Base-by-base conservation (phyloP, 2,888 invertebrate species). In the Hemaris fuciformis region DNA sequence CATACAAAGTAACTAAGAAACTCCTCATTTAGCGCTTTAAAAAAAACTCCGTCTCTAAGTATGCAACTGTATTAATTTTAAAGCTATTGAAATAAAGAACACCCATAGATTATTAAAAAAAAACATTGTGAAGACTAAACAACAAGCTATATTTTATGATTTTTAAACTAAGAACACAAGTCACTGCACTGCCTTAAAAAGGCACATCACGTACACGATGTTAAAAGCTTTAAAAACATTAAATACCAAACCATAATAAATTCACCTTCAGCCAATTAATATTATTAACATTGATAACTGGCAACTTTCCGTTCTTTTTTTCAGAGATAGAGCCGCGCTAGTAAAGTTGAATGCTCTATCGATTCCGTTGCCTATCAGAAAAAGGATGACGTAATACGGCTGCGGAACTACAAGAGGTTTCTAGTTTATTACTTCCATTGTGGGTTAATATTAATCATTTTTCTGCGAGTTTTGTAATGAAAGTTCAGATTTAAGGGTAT, bases 291-390 rank as follows among this genome's bases (percentile, higher is more conserved):
- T 15, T 23, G 7, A 57, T 42, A 57, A 31, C n/a, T 25, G 20
- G 31, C 25, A 59, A 18, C 18, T 6, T 38, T 34, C 6, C 13
- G 41, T 20, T 43, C 43, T 20, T 20, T n/a, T n/a, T n/a, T 43
- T 18, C 27, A 13, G 20, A 31, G 27, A 15, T 59, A 59, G 42
- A 18, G 10, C n/a, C n/a, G n/a, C 18, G 59, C 13, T 25, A 57
- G 41, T 42, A 22, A 66, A 68, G 73, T 70, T 75, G 72, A 77
- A 77, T 57, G 73, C 63, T 71, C 76, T 75, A 76, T 78, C 71
- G 76, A 79, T 79, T 75, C 57, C 56, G 42, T 65, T 60, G 59
- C 62, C 63, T 59, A 58, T 64, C 67, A 57, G 25, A 63, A 68
- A 67, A 70, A 67, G 68, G 64, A 62, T 64, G 60, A 62, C 64